Conservation (phyloP, 2,113 vertebrate genomes). For the Oenanthe melanoleuca region DNA sequence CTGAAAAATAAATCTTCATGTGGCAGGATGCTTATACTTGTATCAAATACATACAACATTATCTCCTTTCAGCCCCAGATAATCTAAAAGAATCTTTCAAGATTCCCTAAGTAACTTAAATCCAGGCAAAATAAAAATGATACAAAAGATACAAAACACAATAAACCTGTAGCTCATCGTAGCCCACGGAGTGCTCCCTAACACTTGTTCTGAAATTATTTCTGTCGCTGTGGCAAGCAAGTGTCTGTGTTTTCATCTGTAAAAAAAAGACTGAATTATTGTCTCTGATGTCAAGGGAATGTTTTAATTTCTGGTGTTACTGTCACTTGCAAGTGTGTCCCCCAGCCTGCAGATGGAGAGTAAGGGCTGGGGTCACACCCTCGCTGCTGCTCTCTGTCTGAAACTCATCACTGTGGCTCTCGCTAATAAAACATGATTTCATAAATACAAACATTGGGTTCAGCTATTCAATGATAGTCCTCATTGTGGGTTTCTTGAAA, state of each 20-base stretch:
- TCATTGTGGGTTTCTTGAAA: background rate
- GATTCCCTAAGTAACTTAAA: background rate
- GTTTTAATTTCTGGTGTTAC: background rate
- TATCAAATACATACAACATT: background rate
- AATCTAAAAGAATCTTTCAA: background rate
- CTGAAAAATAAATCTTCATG: background rate
- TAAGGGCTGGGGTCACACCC: background rate
- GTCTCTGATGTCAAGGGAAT: background rate
- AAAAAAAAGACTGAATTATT: background rate
- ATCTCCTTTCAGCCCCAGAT: background rate
- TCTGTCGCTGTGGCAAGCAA: background rate
- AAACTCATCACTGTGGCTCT: background rate
- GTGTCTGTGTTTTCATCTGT: background rate
- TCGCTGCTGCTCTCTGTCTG: fast-evolving
- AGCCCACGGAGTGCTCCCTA: background rate
- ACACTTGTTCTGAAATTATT: background rate
- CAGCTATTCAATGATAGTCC: fast-evolving
- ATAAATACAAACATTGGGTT: background rate
- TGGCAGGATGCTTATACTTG: background rate
- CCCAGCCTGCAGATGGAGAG: background rate
- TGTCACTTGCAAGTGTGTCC: background rate
- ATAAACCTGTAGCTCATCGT: background rate
- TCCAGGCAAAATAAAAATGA: background rate
- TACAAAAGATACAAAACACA: background rate
- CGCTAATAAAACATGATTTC: background rate